A percentile compares a stretch with the other conserved stretches of the same genome.
Evolutionary conservation across 2,797 vertebrate species (phyloP).

Genomic region (Muscicapa comitata): DNA sequence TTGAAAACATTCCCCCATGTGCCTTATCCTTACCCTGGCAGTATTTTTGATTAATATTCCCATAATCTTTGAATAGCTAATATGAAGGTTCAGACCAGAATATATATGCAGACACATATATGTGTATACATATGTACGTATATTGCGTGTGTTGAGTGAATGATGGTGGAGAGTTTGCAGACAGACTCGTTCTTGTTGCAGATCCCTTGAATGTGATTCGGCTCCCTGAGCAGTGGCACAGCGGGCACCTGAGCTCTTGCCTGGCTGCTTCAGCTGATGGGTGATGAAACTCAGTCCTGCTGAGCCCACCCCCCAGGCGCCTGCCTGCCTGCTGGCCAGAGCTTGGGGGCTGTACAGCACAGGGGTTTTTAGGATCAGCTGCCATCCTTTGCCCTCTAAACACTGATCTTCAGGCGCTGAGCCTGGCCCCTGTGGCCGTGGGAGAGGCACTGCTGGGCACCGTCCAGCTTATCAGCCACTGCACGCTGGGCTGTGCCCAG

Average conservation of each 20-base stretch:
- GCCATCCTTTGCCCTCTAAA: neutral
- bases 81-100: neutral
- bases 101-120: rapidly evolving
- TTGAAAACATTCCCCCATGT: neutral
- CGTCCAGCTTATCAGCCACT: neutral
- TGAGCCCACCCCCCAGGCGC: rapidly evolving
- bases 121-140: neutral
- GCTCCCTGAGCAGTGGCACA: neutral
- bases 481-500: neutral
- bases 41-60: neutral
- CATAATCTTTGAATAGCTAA: neutral
- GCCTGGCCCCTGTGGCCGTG: rapidly evolving
- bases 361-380: neutral
- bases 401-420: rapidly evolving
- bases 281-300: neutral
- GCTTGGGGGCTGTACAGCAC: rapidly evolving
- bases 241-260: too few species aligned
- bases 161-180: neutral
- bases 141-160: neutral
- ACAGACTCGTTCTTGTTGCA: rapidly evolving
- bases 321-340: neutral
- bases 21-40: neutral
- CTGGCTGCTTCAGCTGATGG: neutral
- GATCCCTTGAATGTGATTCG: rapidly evolving
- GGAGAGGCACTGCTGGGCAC: neutral